Percentiles rank a stretch among this genome's conserved stretches.
Conservation (phyloP, 1,140 invertebrate species). For the Condylostylus longicornis region DNA sequence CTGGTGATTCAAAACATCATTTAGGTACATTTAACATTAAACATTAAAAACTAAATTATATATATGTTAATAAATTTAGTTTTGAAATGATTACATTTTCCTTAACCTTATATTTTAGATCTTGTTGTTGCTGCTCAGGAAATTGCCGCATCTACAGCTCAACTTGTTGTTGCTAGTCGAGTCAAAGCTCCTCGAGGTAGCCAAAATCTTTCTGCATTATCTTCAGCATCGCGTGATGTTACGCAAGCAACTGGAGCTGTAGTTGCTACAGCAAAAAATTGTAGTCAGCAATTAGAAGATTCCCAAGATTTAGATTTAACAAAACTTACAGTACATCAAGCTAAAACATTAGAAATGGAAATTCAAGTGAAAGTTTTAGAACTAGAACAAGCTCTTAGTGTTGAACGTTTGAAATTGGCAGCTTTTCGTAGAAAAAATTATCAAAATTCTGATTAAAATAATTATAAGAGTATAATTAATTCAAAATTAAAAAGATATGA, state of each 20-base stretch:
- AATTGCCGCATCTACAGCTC: slow-evolving; percentile 91
- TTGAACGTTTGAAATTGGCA: slow-evolving; percentile 67
- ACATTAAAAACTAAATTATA: too few relatives aligned
- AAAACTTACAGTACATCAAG: slow-evolving; percentile 78
- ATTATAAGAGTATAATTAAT: too few relatives aligned
- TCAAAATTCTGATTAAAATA: slow-evolving; percentile 22
- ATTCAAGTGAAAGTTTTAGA: slow-evolving; percentile 83
- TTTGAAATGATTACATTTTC: too few relatives aligned
- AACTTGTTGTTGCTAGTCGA: slow-evolving; percentile 88
- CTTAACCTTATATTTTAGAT: too few relatives aligned
- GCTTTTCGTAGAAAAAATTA: slow-evolving; percentile 87
- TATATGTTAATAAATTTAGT: too few relatives aligned
- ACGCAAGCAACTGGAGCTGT: slow-evolving; percentile 80
- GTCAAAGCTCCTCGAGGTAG: slow-evolving; percentile 79
- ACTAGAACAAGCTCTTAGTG: slow-evolving; percentile 76
- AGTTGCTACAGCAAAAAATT: slow-evolving; percentile 82
- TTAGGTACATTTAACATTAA: too few relatives aligned
- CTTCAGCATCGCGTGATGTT: slow-evolving; percentile 72
- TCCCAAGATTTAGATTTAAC: slow-evolving; percentile 83
- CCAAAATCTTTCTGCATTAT: slow-evolving; percentile 57
- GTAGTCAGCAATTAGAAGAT: slow-evolving; percentile 73
- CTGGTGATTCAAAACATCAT: slow-evolving; percentile 59
- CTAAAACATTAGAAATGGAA: slow-evolving; percentile 92
- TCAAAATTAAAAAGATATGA: too few relatives aligned
- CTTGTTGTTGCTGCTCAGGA: slow-evolving; percentile 93